Evolutionary conservation across 1,140 invertebrate species (phyloP).

Genomic region (Papilio xuthus): DNA sequence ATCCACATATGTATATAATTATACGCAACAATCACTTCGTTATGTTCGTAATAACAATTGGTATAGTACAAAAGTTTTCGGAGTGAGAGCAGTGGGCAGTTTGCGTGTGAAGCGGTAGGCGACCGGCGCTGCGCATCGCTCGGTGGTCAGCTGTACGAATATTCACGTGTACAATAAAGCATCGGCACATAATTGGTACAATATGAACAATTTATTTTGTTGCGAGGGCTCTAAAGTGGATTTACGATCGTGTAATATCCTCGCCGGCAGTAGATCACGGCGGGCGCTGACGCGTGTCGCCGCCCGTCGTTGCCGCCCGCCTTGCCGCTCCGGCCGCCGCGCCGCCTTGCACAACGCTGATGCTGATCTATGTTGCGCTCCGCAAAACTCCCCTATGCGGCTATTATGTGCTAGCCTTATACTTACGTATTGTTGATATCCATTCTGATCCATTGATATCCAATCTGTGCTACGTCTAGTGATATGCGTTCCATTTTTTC

Average conservation of each 20-base stretch:
- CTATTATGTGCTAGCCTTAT: neutral
- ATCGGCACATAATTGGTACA: slow-evolving; percentile 2
- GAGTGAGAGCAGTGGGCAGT: neutral
- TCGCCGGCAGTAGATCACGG: slow-evolving; percentile 21
- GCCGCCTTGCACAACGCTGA: neutral
- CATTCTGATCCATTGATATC: slow-evolving; percentile 61
- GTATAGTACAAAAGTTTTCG: neutral
- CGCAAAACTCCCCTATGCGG: neutral
- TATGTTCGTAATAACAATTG: neutral
- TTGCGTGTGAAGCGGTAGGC: neutral
- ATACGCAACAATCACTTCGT: too few relatives aligned
- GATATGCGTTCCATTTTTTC: slow-evolving; percentile 79
- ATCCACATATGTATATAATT: too few relatives aligned
- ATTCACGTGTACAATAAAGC: neutral
- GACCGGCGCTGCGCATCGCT: neutral
- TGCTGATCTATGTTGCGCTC: neutral
- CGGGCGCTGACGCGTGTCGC: slow-evolving; percentile 29
- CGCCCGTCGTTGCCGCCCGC: neutral
- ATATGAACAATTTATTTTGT: slow-evolving; percentile 11
- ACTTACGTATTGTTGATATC: neutral
- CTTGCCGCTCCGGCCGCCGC: neutral
- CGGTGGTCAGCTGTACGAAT: neutral
- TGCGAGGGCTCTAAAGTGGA: slow-evolving; percentile 17
- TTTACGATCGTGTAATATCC: slow-evolving; percentile 17
- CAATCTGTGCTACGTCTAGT: slow-evolving; percentile 77